Conservation (phyloP, 2,888 invertebrate genomes). For the Microplitis deprimator region DNA sequence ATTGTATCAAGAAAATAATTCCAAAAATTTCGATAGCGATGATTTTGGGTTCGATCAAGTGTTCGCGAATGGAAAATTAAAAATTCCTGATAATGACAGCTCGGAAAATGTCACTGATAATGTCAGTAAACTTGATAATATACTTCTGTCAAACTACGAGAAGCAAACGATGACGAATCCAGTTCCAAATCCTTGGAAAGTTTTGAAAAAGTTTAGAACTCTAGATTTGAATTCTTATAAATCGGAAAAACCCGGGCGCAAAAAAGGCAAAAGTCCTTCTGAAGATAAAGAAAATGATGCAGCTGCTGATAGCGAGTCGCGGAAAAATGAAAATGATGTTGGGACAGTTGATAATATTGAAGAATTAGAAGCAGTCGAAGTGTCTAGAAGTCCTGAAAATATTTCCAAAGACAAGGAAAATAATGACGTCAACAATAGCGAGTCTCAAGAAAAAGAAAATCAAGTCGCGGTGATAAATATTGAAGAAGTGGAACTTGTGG, state of each 20-base stretch:
- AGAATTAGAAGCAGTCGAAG: too few relatives aligned
- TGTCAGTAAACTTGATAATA: slow-evolving; percentile 41
- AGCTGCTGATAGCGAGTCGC: too few relatives aligned
- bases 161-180: slow-evolving; percentile 22
- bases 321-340: too few relatives aligned
- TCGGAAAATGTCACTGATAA: slow-evolving; percentile 47
- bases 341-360: too few relatives aligned
- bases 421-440: too few relatives aligned
- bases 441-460: slow-evolving; percentile 14
- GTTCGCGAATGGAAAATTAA: slow-evolving; percentile 56
- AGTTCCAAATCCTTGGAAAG: slow-evolving; percentile 28
- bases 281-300: too few relatives aligned
- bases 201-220: neutral
- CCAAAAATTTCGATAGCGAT: slow-evolving; percentile 33
- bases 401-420: too few relatives aligned
- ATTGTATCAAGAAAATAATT: neutral
- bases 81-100: slow-evolving; percentile 50
- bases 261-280: neutral
- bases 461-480: neutral
- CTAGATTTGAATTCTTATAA: too few relatives aligned
- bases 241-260: neutral
- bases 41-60: slow-evolving; percentile 60
- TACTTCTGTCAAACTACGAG: slow-evolving; percentile 44
- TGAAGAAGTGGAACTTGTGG: neutral
- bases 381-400: too few relatives aligned